Percentiles rank a stretch among this genome's conserved stretches.
phyloP scores from a whole-genome alignment of 2,113 vertebrate species.

The Ranitomeya imitator region DNA sequence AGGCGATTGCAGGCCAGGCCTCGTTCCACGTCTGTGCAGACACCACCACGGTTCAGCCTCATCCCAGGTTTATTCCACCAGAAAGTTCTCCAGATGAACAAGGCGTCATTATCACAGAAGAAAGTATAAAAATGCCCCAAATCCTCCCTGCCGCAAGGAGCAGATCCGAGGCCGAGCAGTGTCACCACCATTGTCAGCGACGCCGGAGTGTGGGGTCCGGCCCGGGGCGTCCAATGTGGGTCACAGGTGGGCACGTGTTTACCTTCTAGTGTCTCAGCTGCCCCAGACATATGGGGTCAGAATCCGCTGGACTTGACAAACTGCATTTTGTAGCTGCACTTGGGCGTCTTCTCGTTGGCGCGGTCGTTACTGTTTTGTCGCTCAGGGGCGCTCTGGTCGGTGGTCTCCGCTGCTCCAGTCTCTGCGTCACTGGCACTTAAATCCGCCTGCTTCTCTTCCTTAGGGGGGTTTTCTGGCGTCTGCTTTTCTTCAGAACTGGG shows the following conservation, averaged over 20 bases:
- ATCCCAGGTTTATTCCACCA: neutral
- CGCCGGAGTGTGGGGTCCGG: too few relatives aligned
- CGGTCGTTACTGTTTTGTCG: slow-evolving; percentile 65
- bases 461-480: slow-evolving; percentile 65
- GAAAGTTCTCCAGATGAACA: neutral
- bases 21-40: neutral
- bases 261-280: neutral
- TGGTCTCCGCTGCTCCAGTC: neutral
- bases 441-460: slow-evolving; percentile 54
- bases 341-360: slow-evolving; percentile 74
- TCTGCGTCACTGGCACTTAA: slow-evolving; percentile 64
- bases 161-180: too few relatives aligned
- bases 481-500: neutral
- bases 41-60: neutral
- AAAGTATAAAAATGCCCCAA: neutral
- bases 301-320: slow-evolving; percentile 82
- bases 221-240: too few relatives aligned
- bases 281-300: slow-evolving; percentile 63
- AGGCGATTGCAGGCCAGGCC: neutral
- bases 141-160: neutral
- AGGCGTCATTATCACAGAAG: neutral
- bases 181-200: too few relatives aligned
- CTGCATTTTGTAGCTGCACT: slow-evolving; percentile 84
- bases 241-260: neutral
- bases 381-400: slow-evolving; percentile 44